Evolutionary conservation across 37 sponge, comb jelly and placozoan species (phyloP), one percentile per base, ranked within the genome.

Genomic region (Diacarnus erythraeanus): DNA sequence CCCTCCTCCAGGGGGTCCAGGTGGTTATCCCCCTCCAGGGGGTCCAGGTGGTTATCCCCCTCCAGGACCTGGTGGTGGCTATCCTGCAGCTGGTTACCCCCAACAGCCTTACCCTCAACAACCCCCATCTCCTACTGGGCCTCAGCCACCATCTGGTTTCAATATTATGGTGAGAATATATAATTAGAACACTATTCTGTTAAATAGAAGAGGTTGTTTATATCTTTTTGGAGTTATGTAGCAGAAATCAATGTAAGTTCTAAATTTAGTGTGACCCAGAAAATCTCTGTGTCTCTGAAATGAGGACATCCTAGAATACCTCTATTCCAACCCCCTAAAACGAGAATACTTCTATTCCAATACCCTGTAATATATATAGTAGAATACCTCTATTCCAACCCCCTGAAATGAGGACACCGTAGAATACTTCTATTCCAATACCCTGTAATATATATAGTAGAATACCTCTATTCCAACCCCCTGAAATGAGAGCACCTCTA

Each of bases 121-220:
- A 41, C 78, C 78, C 15, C 51, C 29, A 20, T 6, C 4, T 15
- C 70, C 54, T 40, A 23, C 4, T 4, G 80, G 71, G 21, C 80
- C 69, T 31, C 80, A 79, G 59, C 70, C 69, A n/a, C 80, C 80
- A 3, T 37, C 21, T 69, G 80, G 80, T 3, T 79, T 23, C 80
- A 79, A 69, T 23, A 42, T 79, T 20, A 26, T 36, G 35, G 78
- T 78, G 42, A 43, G 78, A 47, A 15, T 47, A 15, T 47, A 12
- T 47, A 12, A 47, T 47, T 47, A n/a, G n/a, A n/a, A n/a, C n/a
- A n/a, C n/a, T n/a, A n/a, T n/a, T n/a, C n/a, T n/a, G n/a, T n/a
- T n/a, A n/a, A n/a, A n/a, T n/a, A n/a, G n/a, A n/a, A n/a, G n/a
- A n/a, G n/a, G n/a, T n/a, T 78, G 68, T 64, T 68, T 64, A 43